These are phyloP conservation scores for Graptemys geographica DNA, from an alignment of 2,797 vertebrate genomes.

Conservation along the genomic window DNA sequence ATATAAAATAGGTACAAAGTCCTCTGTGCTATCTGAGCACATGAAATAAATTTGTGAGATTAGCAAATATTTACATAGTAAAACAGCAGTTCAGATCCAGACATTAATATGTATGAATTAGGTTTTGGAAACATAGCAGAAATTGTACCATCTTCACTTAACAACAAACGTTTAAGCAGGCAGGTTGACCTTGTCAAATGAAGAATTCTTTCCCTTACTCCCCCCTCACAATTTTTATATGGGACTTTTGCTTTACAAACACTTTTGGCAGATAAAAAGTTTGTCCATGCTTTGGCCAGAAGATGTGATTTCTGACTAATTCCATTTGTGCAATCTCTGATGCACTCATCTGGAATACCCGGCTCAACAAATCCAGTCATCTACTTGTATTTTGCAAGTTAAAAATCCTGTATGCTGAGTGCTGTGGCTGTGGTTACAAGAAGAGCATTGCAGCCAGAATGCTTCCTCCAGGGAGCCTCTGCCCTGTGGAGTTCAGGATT, in stretches of 20 bases:
- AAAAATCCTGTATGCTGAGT: not conserved
- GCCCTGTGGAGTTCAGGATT: not conserved
- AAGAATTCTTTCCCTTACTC: not conserved
- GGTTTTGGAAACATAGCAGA: slow-evolving; percentile 32
- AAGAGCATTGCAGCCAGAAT: not conserved
- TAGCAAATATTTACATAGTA: slow-evolving; percentile 78
- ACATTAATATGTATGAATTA: slow-evolving; percentile 43
- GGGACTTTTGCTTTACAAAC: slow-evolving; percentile 19
- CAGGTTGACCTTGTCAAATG: not conserved
- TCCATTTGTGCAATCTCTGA: not conserved
- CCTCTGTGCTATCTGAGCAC: slow-evolving; percentile 54
- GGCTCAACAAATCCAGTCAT: not conserved
- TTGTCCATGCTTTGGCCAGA: not conserved
- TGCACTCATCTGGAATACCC: not conserved
- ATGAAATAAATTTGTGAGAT: slow-evolving; percentile 68
- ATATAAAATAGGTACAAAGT: slow-evolving; percentile 66
- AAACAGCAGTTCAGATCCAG: slow-evolving; percentile 45
- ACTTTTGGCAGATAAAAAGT: not conserved
- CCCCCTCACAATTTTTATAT: not conserved
- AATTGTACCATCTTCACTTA: not conserved
- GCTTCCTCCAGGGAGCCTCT: not conserved
- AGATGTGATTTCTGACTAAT: not conserved
- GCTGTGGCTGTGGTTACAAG: not conserved
- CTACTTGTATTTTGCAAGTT: not conserved
- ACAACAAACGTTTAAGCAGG: slow-evolving; percentile 33